phyloP scores from a whole-genome alignment of 2,888 invertebrate genomes.

The Lasioglossum vierecki region DNA sequence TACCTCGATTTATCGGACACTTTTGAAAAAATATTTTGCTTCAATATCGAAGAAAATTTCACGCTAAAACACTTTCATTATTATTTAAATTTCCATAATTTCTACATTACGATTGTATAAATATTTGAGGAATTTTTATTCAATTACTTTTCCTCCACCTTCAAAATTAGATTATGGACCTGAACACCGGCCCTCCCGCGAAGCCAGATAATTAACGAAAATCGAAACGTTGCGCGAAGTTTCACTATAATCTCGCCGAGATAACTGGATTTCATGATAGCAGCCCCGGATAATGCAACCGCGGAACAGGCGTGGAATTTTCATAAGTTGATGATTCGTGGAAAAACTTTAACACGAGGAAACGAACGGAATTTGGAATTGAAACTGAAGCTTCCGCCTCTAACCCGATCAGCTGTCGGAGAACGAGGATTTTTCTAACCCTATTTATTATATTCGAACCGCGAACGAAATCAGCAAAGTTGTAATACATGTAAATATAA shows the following conservation, averaged over 20 bases:
- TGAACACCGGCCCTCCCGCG: background rate
- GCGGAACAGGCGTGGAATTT: background rate
- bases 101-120: background rate
- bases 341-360: background rate
- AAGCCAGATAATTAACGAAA: conserved; percentile 31
- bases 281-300: background rate
- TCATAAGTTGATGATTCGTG: background rate
- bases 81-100: too few relatives aligned
- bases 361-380: background rate
- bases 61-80: background rate
- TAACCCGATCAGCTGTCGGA: background rate
- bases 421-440: background rate
- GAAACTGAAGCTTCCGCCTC: background rate
- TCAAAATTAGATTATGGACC: background rate
- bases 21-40: background rate
- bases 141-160: background rate
- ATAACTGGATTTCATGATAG: conserved; percentile 4
- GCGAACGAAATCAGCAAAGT: too few relatives aligned
- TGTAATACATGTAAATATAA: too few relatives aligned
- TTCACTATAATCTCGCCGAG: conserved; percentile 9
- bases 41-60: background rate
- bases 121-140: background rate
- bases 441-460: background rate
- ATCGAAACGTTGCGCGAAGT: conserved; percentile 14
- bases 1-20: background rate